phyloP scores from a whole-genome alignment of 2,113 vertebrate species.

The Grus americana region DNA sequence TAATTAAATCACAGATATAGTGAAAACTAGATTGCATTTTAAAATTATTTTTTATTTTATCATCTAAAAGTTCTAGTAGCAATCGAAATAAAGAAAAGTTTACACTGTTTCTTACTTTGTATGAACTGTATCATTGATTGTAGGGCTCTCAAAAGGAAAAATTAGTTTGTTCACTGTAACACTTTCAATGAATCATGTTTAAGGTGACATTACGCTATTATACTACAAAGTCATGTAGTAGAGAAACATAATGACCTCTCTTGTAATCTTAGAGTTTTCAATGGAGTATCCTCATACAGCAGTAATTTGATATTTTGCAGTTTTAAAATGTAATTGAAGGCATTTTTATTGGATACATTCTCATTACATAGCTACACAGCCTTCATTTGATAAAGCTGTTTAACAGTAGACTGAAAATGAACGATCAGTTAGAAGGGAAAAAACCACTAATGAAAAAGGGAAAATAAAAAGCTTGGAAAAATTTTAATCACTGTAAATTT shows the following conservation, averaged over 20 bases:
- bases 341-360: slow-evolving; percentile 34
- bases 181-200: slow-evolving; percentile 1
- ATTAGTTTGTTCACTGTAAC: slow-evolving; percentile 2
- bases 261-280: slow-evolving; percentile 15
- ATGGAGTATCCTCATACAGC: background rate
- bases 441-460: background rate
- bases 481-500: slow-evolving; percentile 18
- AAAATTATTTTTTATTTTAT: background rate
- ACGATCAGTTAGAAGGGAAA: background rate
- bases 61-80: background rate
- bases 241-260: slow-evolving; percentile 39
- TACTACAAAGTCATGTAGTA: background rate
- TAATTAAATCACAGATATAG: background rate
- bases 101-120: background rate
- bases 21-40: background rate
- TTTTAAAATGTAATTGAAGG: slow-evolving; percentile 46
- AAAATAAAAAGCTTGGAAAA: slow-evolving; percentile 1
- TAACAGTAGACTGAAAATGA: slow-evolving; percentile 20
- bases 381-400: slow-evolving; percentile 54
- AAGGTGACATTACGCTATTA: slow-evolving; percentile 25
- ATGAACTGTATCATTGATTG: background rate
- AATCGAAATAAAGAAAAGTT: background rate
- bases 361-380: slow-evolving; percentile 30
- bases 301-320: slow-evolving; percentile 47
- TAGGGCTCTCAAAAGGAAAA: slow-evolving; percentile 1